Evolutionary conservation across 2,797 vertebrate species (phyloP).

Genomic region (Lithobates sylvaticus): DNA sequence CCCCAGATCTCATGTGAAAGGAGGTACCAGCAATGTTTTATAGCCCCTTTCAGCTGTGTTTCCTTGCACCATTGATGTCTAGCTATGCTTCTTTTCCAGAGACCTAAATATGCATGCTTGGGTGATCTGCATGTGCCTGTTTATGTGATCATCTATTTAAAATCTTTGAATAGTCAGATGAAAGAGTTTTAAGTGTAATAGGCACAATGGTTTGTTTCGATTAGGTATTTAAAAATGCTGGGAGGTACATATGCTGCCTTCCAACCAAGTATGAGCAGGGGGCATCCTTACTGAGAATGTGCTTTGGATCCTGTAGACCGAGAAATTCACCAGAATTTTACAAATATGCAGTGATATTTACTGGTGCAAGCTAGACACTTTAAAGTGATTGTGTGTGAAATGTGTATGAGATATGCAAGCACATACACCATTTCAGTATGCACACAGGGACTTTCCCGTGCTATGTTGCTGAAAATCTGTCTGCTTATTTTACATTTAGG

Average conservation of each 20-base stretch:
- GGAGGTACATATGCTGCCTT: too few relatives aligned
- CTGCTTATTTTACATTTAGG: slow-evolving; percentile 40
- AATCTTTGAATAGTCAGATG: too few relatives aligned
- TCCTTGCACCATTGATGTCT: too few relatives aligned
- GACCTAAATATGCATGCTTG: too few relatives aligned
- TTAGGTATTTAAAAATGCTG: too few relatives aligned
- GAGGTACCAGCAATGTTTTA: neutral
- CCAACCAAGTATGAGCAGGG: too few relatives aligned
- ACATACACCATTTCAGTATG: neutral
- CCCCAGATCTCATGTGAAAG: too few relatives aligned
- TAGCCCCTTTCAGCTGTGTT: too few relatives aligned
- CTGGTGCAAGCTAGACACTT: neutral
- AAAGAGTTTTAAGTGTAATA: neutral
- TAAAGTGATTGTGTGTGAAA: neutral
- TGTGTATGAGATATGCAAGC: neutral
- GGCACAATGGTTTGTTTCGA: too few relatives aligned
- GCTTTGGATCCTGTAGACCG: neutral
- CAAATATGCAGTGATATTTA: neutral
- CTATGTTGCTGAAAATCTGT: neutral
- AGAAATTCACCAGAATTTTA: neutral
- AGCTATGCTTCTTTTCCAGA: too few relatives aligned
- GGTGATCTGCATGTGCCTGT: too few relatives aligned
- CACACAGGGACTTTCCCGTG: slow-evolving; percentile 54
- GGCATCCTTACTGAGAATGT: neutral
- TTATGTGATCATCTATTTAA: too few relatives aligned